Percentiles rank a stretch among this genome's conserved stretches.
Conservation (phyloP, 2,113 vertebrate species). For the Peromyscus leucopus region DNA sequence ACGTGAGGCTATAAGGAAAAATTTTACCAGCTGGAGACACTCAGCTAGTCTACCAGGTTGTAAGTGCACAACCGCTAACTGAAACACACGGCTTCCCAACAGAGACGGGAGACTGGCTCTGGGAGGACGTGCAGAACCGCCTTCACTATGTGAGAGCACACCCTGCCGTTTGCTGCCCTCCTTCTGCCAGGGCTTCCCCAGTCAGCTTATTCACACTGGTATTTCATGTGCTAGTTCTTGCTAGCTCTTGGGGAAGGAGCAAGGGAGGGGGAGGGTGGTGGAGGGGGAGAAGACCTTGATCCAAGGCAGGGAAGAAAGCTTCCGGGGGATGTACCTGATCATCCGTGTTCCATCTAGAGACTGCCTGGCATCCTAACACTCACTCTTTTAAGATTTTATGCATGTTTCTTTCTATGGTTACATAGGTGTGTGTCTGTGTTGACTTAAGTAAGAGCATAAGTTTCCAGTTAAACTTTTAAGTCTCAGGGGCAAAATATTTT, state of each 20-base stretch:
- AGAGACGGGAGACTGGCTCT: not conserved
- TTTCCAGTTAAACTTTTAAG: not conserved
- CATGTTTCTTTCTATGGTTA: not conserved
- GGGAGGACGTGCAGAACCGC: not conserved
- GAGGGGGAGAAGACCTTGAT: fast-evolving
- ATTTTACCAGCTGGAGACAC: not conserved
- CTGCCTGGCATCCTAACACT: fast-evolving
- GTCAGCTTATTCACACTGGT: not conserved
- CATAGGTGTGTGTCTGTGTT: not conserved
- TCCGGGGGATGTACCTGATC: fast-evolving
- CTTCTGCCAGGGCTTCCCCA: not conserved
- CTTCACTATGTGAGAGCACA: fast-evolving
- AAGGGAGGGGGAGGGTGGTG: not conserved
- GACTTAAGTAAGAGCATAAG: not conserved
- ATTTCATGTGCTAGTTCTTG: not conserved
- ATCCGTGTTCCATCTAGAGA: fast-evolving
- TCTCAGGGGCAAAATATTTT: not conserved
- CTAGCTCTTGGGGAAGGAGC: not conserved
- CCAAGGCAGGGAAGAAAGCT: not conserved
- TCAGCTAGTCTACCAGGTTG: fast-evolving
- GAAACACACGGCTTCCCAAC: fast-evolving
- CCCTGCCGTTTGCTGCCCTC: fast-evolving
- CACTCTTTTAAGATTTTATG: not conserved
- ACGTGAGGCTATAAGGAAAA: fast-evolving
- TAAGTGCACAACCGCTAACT: not conserved